Evolutionary conservation across 2,113 vertebrate species (phyloP), one percentile per base, ranked within the genome.

Genomic region (Tragelaphus scriptus): DNA sequence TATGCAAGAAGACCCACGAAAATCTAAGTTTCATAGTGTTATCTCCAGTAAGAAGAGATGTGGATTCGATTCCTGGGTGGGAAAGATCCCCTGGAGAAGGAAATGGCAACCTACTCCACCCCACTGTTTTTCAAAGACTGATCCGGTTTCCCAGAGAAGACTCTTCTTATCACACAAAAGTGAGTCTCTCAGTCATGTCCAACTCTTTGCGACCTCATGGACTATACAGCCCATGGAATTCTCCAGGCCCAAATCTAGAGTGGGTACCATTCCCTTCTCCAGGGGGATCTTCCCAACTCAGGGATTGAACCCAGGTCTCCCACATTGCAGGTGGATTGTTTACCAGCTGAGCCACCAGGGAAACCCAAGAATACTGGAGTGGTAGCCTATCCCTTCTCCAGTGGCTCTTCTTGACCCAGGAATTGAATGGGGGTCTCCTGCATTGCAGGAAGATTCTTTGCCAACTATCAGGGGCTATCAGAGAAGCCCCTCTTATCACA

Each of bases 1-100:
- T 97, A 98, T 32, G 32, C 81, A 77, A 88, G 68, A 96, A 21
- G 96, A 98, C 98, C 98, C 36, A 55, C 97, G 98, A 97, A 96
- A 77, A 26, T 80, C 85, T 93, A 65, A 63, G 61, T 94, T 88
- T 98, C 2, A 59, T 97, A 98, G 95, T 58, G 3, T 56, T 98
- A 98, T 98, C 98, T 99, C 99, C 94, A 98, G 6, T 98, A 97
- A 98, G 98, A n/a, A 71, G 21, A 26, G 71, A 44, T 13, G 36
- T 75, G 36, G 36, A 30, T 44, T 75, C 3, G 0, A 25, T 75
- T 40, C 11, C 36, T 71, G 68, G 19, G n/a, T 36, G 8, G 17
- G n/a, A 71, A 71, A 23, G 19, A 71, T 21, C 65, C 17, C 65
- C n/a, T 75, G 71, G 71, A 75, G 71, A 3, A 44, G 71, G 21